These are phyloP conservation scores for Arrhopalites spinosus DNA, from an alignment of 2,888 invertebrate species.

Conservation along the genomic window DNA sequence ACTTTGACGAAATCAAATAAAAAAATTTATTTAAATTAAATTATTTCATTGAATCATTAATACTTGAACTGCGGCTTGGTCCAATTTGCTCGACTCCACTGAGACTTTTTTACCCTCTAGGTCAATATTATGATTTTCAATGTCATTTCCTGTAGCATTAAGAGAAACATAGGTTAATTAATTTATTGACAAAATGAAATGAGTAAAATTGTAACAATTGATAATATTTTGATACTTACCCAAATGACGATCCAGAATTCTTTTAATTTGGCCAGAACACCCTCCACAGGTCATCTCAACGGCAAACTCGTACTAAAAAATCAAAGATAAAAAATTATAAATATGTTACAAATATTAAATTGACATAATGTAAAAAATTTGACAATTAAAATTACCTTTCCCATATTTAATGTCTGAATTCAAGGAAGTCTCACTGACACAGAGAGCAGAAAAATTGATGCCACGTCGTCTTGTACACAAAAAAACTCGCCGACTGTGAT, in stretches of 20 bases:
- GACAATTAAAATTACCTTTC: too few relatives aligned
- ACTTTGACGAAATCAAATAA: too few relatives aligned
- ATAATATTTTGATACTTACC: slow-evolving; percentile 61
- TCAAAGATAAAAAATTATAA: background rate
- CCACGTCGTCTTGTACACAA: too few relatives aligned
- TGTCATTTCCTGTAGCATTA: slow-evolving; percentile 39
- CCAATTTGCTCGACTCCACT: slow-evolving; percentile 35
- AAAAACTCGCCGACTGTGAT: too few relatives aligned
- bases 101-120: slow-evolving; percentile 40
- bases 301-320: slow-evolving; percentile 70
- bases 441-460: too few relatives aligned
- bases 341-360: background rate
- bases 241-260: slow-evolving; percentile 80
- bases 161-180: background rate
- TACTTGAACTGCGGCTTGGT: slow-evolving; percentile 37
- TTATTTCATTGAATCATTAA: too few relatives aligned
- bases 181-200: background rate
- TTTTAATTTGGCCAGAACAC: slow-evolving; percentile 84
- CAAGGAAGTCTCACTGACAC: too few relatives aligned
- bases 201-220: background rate
- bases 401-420: too few relatives aligned
- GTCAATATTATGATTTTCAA: slow-evolving; percentile 43
- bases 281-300: slow-evolving; percentile 95
- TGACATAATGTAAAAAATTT: background rate
- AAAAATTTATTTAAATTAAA: too few relatives aligned